These are phyloP conservation scores for Fopius arisanus DNA, from an alignment of 1,140 invertebrate genomes.

Conservation along the genomic window DNA sequence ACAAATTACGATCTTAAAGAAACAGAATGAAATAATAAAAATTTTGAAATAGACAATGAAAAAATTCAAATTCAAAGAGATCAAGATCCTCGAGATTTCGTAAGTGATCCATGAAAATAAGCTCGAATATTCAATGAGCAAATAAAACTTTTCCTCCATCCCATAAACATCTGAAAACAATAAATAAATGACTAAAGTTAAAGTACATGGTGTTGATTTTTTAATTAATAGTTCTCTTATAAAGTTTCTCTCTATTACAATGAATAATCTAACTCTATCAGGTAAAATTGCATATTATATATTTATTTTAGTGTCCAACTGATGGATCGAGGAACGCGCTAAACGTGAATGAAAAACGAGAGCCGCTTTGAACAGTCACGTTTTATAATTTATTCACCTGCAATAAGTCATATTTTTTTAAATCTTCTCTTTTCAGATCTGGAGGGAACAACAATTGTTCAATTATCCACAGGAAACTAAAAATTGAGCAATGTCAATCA, in stretches of 20 bases:
- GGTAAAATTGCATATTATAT: slow-evolving; percentile 11
- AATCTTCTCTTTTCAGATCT: neutral
- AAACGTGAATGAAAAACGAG: neutral
- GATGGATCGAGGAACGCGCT: slow-evolving; percentile 5
- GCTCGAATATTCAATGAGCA: neutral
- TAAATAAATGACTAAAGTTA: neutral
- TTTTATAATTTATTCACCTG: neutral
- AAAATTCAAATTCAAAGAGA: neutral
- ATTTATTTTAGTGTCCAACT: neutral
- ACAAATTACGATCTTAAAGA: neutral
- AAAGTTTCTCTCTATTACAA: slow-evolving; percentile 10
- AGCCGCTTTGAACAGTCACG: neutral
- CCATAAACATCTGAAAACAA: neutral
- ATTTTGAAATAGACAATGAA: neutral
- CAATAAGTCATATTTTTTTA: neutral
- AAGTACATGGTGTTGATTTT: neutral
- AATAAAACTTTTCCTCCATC: neutral
- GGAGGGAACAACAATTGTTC: slow-evolving; percentile 13
- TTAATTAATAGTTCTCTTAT: neutral
- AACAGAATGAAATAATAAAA: neutral
- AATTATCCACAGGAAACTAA: slow-evolving; percentile 1
- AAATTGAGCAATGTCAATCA: slow-evolving; percentile 7
- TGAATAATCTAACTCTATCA: slow-evolving; percentile 6
- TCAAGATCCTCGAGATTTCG: neutral
- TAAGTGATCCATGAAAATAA: neutral